These are phyloP conservation scores for Calliopsis andreniformis DNA, from an alignment of 1,140 invertebrate genomes.

Conservation along the genomic window DNA sequence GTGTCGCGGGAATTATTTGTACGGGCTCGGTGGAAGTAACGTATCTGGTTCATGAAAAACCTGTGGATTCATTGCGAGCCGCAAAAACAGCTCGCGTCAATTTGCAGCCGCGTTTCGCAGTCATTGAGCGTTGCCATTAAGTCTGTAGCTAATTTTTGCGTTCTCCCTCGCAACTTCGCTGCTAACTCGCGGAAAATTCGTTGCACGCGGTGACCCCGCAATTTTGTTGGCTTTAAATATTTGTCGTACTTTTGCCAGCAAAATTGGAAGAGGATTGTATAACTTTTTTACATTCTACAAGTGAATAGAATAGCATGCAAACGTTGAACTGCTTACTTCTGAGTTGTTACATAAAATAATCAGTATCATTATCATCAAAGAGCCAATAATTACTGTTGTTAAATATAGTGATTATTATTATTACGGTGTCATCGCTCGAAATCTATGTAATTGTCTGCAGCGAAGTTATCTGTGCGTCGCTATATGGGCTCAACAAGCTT, in stretches of 20 bases:
- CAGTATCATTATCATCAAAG: too few species aligned
- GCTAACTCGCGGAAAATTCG: background rate
- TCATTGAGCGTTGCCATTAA: conserved; percentile 44
- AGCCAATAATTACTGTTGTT: too few species aligned
- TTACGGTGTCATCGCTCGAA: too few species aligned
- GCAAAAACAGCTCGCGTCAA: conserved; percentile 44
- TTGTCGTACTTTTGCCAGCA: background rate
- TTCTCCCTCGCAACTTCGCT: conserved; percentile 1
- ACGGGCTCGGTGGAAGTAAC: background rate
- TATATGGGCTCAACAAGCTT: too few species aligned
- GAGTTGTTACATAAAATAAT: too few species aligned
- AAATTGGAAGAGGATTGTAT: too few species aligned
- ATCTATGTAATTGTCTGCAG: too few species aligned
- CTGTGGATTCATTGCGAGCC: conserved; percentile 44
- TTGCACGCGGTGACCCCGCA: background rate
- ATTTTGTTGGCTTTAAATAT: background rate
- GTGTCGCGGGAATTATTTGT: conserved; percentile 6
- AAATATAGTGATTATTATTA: too few species aligned
- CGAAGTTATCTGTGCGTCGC: background rate
- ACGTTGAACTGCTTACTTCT: too few species aligned
- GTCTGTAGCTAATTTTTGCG: conserved; percentile 22
- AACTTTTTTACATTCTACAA: too few species aligned
- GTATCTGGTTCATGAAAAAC: conserved; percentile 32
- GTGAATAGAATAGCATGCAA: too few species aligned
- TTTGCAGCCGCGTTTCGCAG: conserved; percentile 40